Base-by-base conservation (phyloP, 2,113 vertebrate genomes). In the Petaurus breviceps region DNA sequence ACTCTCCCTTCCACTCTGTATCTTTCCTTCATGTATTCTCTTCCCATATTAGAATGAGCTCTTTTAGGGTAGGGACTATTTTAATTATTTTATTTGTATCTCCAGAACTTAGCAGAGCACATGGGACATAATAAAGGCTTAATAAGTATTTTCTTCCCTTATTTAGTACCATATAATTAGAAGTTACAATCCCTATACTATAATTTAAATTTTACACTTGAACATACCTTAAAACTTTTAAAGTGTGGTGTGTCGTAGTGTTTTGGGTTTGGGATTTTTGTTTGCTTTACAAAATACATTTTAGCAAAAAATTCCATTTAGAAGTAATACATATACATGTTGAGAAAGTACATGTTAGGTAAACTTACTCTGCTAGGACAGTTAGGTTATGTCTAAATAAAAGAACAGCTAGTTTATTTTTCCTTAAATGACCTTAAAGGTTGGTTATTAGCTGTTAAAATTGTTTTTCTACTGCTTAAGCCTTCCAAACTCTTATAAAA, bases 281-380 rank as follows among this genome's bases (percentile, higher is more conserved):
- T 84, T 84, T 84, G 68, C 7, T 91, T 68, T 92, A 25, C n/a
- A 95, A 91, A 93, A 47, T n/a, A 57, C 94, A 90, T 57, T 95
- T 92, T 91, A 94, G 47, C 11, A 49, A 93, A 94, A 2, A 93
- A 91, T 53, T 89, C 8, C 14, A 24, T 92, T 93, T 96, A 84
- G 91, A 84, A 43, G 90, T 94, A 90, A n/a, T 90, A 94, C 94
- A 93, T 52, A 94, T 92, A 26, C 52, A 91, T 90, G 92, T 96
- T 61, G 37, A 24, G 90, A 84, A 0, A 91, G 51, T 51, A 10
- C 23, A 91, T 95, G n/a, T 57, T 96, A 89, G 2, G 49, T 94
- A 89, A 98, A 50, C 9, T 52, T 96, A 93, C 37, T n/a, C n/a
- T 23, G 19, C n/a, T 84, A 84, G n/a, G n/a, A 89, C 91, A 77